phyloP scores from a whole-genome alignment of 2,797 vertebrate species.

The Pangasius krempfi region DNA sequence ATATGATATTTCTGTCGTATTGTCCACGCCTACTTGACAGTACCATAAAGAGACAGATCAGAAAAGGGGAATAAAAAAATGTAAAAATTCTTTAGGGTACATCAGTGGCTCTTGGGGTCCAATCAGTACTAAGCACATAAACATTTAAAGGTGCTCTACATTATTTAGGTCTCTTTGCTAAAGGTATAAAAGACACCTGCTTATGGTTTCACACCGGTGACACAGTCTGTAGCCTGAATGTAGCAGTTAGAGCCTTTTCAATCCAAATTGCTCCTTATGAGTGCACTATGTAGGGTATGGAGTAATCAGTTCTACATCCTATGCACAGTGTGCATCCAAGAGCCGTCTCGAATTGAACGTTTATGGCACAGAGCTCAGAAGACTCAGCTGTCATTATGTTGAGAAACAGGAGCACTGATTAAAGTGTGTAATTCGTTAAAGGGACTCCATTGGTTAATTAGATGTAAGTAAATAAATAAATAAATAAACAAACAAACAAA shows the following conservation, averaged over 20 bases:
- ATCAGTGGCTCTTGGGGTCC: not conserved
- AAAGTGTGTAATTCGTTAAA: slow-evolving; percentile 52
- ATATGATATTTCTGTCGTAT: not conserved
- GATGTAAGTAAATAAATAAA: not conserved
- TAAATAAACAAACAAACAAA: not conserved
- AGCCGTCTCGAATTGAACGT: not conserved
- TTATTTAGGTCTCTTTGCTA: not conserved
- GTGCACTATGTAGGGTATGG: too few species aligned
- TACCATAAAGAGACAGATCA: not conserved
- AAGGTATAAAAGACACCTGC: not conserved
- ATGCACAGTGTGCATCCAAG: not conserved
- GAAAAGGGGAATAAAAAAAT: not conserved
- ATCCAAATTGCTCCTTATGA: not conserved
- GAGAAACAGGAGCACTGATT: slow-evolving; percentile 44
- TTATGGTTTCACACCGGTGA: not conserved
- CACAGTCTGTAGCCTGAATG: not conserved
- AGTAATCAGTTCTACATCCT: slow-evolving; percentile 11
- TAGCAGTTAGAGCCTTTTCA: not conserved
- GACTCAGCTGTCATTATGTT: slow-evolving; percentile 12
- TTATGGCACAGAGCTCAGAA: not conserved
- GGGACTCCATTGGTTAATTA: not conserved
- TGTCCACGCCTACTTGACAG: not conserved
- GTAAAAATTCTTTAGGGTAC: not conserved
- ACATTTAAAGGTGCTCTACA: not conserved
- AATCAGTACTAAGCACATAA: not conserved